Evolutionary conservation across 2,888 invertebrate genomes (phyloP).

Genomic region (Tineola bisselliella): DNA sequence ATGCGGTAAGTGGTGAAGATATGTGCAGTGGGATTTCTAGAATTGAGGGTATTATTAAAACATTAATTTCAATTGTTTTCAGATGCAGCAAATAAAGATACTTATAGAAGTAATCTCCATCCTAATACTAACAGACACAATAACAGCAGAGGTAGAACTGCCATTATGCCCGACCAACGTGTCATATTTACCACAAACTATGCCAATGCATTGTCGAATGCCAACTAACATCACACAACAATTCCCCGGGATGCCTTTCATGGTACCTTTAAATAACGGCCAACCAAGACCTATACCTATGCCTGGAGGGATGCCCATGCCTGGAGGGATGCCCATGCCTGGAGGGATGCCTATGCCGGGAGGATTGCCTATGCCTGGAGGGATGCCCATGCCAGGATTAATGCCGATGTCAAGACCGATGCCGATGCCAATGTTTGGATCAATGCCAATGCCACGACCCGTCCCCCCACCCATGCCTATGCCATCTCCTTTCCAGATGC

Average conservation of each 20-base stretch:
- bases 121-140: background rate
- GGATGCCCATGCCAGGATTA: conserved; percentile 16
- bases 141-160: conserved; percentile 24
- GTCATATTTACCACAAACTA: conserved; percentile 44
- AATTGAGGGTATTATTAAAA: too few species aligned
- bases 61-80: background rate
- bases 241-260: background rate
- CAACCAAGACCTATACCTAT: conserved; percentile 18
- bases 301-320: conserved; percentile 17
- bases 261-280: background rate
- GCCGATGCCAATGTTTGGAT: conserved; percentile 3
- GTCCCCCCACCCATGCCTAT: conserved; percentile 16
- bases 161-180: conserved; percentile 47
- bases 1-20: too few species aligned
- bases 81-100: background rate
- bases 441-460: conserved; percentile 19
- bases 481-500: conserved; percentile 15
- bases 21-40: too few species aligned
- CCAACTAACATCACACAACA: conserved; percentile 25
- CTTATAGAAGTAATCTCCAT: background rate
- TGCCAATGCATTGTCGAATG: conserved; percentile 59
- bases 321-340: conserved; percentile 23
- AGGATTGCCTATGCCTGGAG: conserved; percentile 18
- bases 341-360: conserved; percentile 22
- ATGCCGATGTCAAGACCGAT: conserved; percentile 7